Conservation (phyloP, 2,888 invertebrate genomes). For the Alcis repandata region DNA sequence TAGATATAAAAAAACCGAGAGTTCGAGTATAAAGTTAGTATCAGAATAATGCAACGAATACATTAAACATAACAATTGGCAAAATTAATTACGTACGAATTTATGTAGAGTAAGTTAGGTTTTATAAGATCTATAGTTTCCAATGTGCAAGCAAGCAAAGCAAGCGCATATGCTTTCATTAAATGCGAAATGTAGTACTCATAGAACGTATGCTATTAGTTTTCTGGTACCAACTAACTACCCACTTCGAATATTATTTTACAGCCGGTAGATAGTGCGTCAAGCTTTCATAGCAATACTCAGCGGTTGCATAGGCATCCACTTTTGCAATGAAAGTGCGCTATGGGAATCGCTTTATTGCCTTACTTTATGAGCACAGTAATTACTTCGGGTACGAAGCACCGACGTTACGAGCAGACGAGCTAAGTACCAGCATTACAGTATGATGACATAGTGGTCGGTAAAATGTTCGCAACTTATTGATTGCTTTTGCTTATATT, state of each 20-base stretch:
- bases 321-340: conserved; percentile 38
- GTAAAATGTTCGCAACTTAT: conserved; percentile 28
- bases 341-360: conserved; percentile 41
- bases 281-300: conserved; percentile 20
- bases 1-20: too few relatives aligned
- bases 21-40: too few relatives aligned
- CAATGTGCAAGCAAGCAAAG: too few relatives aligned
- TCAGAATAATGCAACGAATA: too few relatives aligned
- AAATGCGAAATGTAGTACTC: too few relatives aligned
- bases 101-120: too few relatives aligned
- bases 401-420: conserved; percentile 23
- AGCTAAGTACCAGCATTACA: conserved; percentile 24
- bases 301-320: conserved; percentile 21
- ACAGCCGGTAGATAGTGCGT: background rate
- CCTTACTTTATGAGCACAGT: conserved; percentile 39
- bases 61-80: too few relatives aligned
- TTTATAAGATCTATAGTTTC: too few relatives aligned
- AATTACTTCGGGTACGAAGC: conserved; percentile 37
- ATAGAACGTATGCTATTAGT: background rate
- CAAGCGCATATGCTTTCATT: too few relatives aligned
- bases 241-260: background rate
- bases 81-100: too few relatives aligned
- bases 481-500: conserved; percentile 18
- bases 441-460: conserved; percentile 24
- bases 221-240: background rate